Evolutionary conservation across 2,797 vertebrate genomes (phyloP).

Genomic region (Coregonus sp.): DNA sequence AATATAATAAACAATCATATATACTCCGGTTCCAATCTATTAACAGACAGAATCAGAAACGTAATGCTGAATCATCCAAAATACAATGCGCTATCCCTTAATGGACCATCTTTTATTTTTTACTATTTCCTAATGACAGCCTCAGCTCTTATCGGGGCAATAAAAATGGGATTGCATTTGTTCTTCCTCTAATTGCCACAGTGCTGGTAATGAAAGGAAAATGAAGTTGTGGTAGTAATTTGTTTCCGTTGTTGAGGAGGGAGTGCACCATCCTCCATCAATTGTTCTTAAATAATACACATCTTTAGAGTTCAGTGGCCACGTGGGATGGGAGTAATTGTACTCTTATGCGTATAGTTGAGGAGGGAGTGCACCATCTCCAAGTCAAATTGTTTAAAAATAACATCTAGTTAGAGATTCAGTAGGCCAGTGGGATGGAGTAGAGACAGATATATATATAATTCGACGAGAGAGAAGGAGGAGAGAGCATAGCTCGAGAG

Average conservation of each 20-base stretch:
- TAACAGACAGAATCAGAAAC: constrained; percentile 27
- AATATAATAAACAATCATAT: constrained; percentile 20
- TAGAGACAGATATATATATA: too few relatives aligned
- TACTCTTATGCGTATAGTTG: too few relatives aligned
- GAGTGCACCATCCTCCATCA: constrained; percentile 65
- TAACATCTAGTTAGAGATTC: too few relatives aligned
- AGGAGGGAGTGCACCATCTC: too few relatives aligned
- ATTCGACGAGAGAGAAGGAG: too few relatives aligned
- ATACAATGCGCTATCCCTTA: neutral
- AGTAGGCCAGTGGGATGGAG: too few relatives aligned
- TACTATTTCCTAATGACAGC: constrained; percentile 45
- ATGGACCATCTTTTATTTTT: constrained; percentile 40
- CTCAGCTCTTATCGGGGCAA: constrained; percentile 54
- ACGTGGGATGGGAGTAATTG: constrained; percentile 59
- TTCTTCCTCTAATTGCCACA: constrained; percentile 75
- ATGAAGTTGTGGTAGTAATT: constrained; percentile 79
- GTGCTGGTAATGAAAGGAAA: constrained; percentile 76
- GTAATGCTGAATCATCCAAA: constrained; percentile 42
- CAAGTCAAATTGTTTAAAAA: too few relatives aligned
- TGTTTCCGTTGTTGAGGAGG: constrained; percentile 74
- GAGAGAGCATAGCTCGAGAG: too few relatives aligned
- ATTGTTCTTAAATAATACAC: constrained; percentile 80
- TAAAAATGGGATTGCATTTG: constrained; percentile 59
- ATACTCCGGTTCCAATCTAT: constrained; percentile 3
- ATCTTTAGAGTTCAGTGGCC: constrained; percentile 69